Evolutionary conservation across 2,888 invertebrate species (phyloP).

Genomic region (Arge pagana): DNA sequence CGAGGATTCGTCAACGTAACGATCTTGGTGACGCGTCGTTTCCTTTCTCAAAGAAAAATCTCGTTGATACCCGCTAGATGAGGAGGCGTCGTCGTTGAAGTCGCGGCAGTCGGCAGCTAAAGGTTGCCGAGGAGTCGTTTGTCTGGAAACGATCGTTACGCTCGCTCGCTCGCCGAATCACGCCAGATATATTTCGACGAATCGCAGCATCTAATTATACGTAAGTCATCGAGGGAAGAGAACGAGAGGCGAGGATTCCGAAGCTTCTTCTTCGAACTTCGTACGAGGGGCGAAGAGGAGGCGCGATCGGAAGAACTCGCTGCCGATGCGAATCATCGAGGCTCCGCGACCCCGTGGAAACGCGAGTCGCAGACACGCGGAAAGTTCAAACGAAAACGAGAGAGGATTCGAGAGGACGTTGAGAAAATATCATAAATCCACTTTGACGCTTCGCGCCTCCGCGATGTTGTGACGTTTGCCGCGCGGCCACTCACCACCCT

Average conservation of each 20-base stretch:
- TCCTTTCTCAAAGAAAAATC: constrained; percentile 37
- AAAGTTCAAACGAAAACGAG: constrained; percentile 16
- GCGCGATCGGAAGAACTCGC: constrained; percentile 44
- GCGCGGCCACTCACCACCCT: constrained; percentile 25
- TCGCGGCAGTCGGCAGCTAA: not conserved
- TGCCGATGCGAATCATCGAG: too few relatives aligned
- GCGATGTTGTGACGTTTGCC: constrained; percentile 44
- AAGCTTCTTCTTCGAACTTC: too few relatives aligned
- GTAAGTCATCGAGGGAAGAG: constrained; percentile 44
- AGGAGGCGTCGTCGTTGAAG: not conserved
- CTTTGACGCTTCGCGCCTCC: constrained; percentile 51
- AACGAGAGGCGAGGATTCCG: constrained; percentile 1
- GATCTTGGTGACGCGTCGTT: constrained; percentile 55
- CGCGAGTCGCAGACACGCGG: not conserved
- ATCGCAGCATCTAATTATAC: constrained; percentile 51
- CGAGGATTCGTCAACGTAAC: constrained; percentile 54
- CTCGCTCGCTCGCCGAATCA: constrained; percentile 31
- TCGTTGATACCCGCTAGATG: not conserved
- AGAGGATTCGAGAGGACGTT: constrained; percentile 34
- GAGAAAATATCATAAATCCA: constrained; percentile 57
- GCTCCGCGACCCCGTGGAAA: too few relatives aligned
- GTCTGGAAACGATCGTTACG: constrained; percentile 40
- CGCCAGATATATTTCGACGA: constrained; percentile 46
- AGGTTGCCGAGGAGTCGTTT: constrained; percentile 31
- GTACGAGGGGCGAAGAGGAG: too few relatives aligned